Evolutionary conservation across 2,113 vertebrate genomes (phyloP), one percentile per base, ranked within the genome.

Genomic region (Odontophorus gujanensis): DNA sequence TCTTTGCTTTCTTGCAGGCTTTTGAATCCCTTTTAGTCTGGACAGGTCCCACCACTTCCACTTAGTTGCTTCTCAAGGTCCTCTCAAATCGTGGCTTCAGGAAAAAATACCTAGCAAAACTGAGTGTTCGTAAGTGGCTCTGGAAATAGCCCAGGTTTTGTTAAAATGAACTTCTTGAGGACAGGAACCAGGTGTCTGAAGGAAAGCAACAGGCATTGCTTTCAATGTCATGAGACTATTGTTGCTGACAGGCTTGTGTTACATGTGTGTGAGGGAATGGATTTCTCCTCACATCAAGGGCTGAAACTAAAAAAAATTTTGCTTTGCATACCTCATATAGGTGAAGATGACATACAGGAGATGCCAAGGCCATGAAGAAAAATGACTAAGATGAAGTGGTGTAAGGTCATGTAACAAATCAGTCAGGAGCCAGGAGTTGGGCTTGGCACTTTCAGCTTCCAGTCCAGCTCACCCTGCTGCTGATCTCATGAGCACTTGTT

Each of bases 341-440:
- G 25, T 48, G 34, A 28, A 14, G 8, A 22, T 45, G 68, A 28
- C 40, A 61, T 36, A 7, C 9, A 24, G 57, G n/a, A 50, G 51
- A 6, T 45, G 32, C 36, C 0, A 3, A 22, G 6, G 9, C 45
- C 66, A 45, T 0, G 4, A 36, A 26, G 22, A 36, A 25, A 19
- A 34, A 7, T 8, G 20, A 9, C 22, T 40, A 2, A 28, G 59
- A 30, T 14, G 67, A 32, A 45, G 66, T 12, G 0, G 3, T 21
- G 32, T 24, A 20, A 79, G 67, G 32, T 20, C 5, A 2, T 1
- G 6, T 0, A 40, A 28, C 24, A 19, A 12, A 50, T 38, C 47
- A 25, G 17, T 7, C 28, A 11, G 18, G n/a, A 82, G 63, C 13
- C n/a, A 48, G 61, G n/a, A 57, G 2, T 15, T 21, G 5, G 18